Base-by-base conservation (phyloP, 2,888 invertebrate genomes). In the Stegophylla sp. region DNA sequence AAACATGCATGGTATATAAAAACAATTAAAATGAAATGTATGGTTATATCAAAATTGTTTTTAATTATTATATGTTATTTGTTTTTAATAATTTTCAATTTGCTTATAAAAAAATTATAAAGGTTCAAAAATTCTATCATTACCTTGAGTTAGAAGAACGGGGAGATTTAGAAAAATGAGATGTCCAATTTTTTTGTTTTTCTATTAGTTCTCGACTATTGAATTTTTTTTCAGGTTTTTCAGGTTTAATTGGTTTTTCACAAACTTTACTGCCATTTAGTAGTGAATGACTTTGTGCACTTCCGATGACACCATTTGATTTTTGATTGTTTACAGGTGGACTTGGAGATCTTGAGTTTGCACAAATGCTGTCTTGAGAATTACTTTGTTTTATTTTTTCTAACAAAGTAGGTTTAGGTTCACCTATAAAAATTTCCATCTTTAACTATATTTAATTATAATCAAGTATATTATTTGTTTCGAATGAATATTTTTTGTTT, bases 101-200 rank as follows among this genome's bases (percentile, higher is more conserved):
- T n/a, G 17, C 15, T 17, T 17, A 51, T 15, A 3, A 3, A 51
- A 51, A 48, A 12, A 51, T 51, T 0, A 51, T 45, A 51, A n/a
- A n/a, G 4, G 17, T 71, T 69, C 28, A 48, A 67, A n/a, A 75
- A 48, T 34, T 0, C 12, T 20, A 34, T 26, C 20, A 45, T 56
- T 67, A 82, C 82, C 82, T 82, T 7, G 82, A 82, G 17, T 73
- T 82, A 20, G 74, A 69, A 59, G 82, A 69, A 67, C 91, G 89
- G 84, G 92, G 90, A 73, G 92, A 90, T 88, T 94, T 94, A 82
- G 93, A 92, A 86, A 95, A 96, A 87, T 94, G 95, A 82, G 94
- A 93, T 45, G 95, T 95, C 95, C 95, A 96, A 88, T 95, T 96
- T 86, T 92, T 92, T 86, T 95, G 95, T 85, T 95, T 94, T 87